phyloP scores from a whole-genome alignment of 23 tunicate genomes.

The Styela plicata region DNA sequence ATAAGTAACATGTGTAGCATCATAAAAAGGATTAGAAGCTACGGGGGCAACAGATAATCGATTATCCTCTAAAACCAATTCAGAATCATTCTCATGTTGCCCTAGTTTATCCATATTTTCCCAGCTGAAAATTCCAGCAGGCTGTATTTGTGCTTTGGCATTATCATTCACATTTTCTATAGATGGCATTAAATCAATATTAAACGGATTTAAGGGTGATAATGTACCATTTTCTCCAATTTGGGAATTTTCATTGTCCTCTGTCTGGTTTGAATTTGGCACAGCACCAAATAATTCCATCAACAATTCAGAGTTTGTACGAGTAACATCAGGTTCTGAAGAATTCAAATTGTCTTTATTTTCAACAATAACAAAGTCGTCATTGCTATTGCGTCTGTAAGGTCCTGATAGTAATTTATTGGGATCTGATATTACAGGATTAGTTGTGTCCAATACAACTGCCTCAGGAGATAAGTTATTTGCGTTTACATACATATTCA shows the following conservation, averaged over 20 bases:
- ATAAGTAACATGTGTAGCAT: neutral
- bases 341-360: neutral
- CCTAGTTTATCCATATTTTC: neutral
- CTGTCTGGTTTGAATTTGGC: neutral
- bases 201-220: slow-evolving; percentile 20
- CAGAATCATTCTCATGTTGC: neutral
- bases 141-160: neutral
- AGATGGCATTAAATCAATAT: neutral
- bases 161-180: neutral
- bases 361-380: neutral
- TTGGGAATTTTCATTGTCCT: neutral
- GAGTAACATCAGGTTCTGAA: neutral
- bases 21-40: neutral
- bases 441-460: no score
- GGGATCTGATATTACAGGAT: no score
- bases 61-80: neutral
- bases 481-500: neutral
- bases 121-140: neutral
- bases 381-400: no score
- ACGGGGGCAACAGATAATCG: neutral
- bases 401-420: no score
- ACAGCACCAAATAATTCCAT: slow-evolving; percentile 16
- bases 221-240: neutral
- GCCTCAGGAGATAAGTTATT: neutral
- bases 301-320: neutral